phyloP scores from a whole-genome alignment of 2,888 invertebrate species.

The Pyralis farinalis region DNA sequence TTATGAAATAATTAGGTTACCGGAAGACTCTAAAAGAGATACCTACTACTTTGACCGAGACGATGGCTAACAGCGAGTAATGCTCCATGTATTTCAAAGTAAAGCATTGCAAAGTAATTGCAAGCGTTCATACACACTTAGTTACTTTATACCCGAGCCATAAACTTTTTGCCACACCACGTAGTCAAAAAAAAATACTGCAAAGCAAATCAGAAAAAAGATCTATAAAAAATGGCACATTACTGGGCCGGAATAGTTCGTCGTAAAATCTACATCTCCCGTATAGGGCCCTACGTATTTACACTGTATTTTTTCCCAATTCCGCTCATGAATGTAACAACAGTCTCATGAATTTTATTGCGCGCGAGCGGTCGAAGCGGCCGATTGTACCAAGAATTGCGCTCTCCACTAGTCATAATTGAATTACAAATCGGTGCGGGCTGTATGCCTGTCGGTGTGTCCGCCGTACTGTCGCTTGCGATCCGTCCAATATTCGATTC shows the following conservation, averaged over 20 bases:
- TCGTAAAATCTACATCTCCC: slow-evolving; percentile 33
- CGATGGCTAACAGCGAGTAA: too few species aligned
- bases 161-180: too few species aligned
- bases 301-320: slow-evolving; percentile 40
- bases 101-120: too few species aligned
- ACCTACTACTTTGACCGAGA: too few species aligned
- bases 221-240: slow-evolving; percentile 15
- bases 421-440: slow-evolving; percentile 41
- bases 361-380: slow-evolving; percentile 26
- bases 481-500: slow-evolving; percentile 35
- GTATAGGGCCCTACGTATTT: slow-evolving; percentile 35
- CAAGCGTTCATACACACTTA: too few species aligned
- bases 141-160: too few species aligned
- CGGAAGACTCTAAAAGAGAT: too few species aligned
- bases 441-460: slow-evolving; percentile 16
- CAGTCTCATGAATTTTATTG: slow-evolving; percentile 54
- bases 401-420: slow-evolving; percentile 40
- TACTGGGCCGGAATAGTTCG: slow-evolving; percentile 19
- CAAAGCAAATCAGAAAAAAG: slow-evolving; percentile 15
- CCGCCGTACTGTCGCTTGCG: slow-evolving; percentile 19
- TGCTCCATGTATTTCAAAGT: too few species aligned
- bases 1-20: too few species aligned
- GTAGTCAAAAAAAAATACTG: too few species aligned
- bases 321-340: slow-evolving; percentile 48
- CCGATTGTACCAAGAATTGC: slow-evolving; percentile 30